These are phyloP conservation scores for Mixornis gularis DNA, from an alignment of 2,113 vertebrate genomes.

Conservation along the genomic window DNA sequence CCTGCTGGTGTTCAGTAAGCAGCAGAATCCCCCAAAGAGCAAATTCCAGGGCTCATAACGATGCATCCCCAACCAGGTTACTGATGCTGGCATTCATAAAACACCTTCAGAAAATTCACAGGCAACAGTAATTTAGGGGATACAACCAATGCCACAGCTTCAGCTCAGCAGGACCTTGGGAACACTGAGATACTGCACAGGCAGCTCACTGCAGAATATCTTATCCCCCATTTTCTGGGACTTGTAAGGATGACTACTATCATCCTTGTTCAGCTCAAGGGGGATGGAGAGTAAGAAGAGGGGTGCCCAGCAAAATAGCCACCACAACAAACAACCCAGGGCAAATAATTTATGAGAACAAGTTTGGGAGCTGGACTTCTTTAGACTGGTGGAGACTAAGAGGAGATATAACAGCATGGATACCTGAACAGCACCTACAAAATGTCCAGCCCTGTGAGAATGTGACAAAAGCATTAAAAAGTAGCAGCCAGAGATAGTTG, in stretches of 20 bases:
- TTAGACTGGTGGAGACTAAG: not conserved
- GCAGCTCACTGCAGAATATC: not conserved
- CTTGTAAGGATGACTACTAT: not conserved
- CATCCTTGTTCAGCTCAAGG: not conserved
- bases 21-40: not conserved
- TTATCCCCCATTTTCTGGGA: not conserved
- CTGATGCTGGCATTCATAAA: not conserved
- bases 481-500: not conserved
- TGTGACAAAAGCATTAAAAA: not conserved
- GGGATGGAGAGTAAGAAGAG: not conserved
- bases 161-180: not conserved
- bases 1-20: not conserved
- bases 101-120: not conserved
- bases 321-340: not conserved
- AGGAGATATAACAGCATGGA: not conserved
- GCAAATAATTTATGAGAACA: not conserved
- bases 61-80: not conserved
- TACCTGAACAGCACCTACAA: not conserved
- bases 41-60: fast-evolving
- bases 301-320: not conserved
- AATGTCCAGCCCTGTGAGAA: not conserved
- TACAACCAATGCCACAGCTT: not conserved
- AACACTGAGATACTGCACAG: not conserved
- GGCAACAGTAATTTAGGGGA: not conserved
- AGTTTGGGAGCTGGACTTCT: not conserved